These are phyloP conservation scores for Drosophila subsilvestris DNA, from an alignment of 2,888 invertebrate species.

Conservation along the genomic window DNA sequence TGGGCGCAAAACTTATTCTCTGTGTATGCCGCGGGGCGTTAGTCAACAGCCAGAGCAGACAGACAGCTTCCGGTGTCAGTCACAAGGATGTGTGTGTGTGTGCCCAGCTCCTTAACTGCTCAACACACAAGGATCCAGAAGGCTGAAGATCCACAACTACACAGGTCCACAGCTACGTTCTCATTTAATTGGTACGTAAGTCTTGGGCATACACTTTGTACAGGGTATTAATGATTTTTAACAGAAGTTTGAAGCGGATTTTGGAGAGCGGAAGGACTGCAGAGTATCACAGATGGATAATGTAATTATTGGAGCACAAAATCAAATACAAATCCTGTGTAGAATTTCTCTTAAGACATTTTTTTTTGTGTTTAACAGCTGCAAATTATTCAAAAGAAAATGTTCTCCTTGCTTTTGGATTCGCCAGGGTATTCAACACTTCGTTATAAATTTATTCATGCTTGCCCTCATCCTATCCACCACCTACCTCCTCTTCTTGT, in stretches of 20 bases:
- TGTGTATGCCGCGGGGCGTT: constrained; percentile 54
- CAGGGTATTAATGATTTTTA: background rate
- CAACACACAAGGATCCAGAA: background rate
- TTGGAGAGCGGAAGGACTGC: background rate
- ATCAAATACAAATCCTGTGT: background rate
- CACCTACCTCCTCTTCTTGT: background rate
- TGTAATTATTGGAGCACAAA: background rate
- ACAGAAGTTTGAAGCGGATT: background rate
- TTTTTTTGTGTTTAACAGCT: no score
- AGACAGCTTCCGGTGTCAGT: constrained; percentile 74
- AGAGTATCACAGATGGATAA: background rate
- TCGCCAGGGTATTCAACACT: background rate
- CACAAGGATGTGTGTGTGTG: constrained; percentile 55
- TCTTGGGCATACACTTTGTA: constrained; percentile 21
- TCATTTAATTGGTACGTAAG: constrained; percentile 74
- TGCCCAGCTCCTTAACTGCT: background rate
- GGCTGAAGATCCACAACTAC: no score
- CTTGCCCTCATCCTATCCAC: background rate
- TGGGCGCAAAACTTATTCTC: constrained; percentile 56
- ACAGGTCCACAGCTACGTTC: background rate
- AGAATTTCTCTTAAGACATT: background rate
- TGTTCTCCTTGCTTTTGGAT: no score
- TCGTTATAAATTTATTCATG: background rate
- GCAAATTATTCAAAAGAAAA: no score
- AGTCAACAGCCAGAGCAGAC: constrained; percentile 35